Conservation (phyloP, 2,113 vertebrate genomes). For the Canis aureus region DNA sequence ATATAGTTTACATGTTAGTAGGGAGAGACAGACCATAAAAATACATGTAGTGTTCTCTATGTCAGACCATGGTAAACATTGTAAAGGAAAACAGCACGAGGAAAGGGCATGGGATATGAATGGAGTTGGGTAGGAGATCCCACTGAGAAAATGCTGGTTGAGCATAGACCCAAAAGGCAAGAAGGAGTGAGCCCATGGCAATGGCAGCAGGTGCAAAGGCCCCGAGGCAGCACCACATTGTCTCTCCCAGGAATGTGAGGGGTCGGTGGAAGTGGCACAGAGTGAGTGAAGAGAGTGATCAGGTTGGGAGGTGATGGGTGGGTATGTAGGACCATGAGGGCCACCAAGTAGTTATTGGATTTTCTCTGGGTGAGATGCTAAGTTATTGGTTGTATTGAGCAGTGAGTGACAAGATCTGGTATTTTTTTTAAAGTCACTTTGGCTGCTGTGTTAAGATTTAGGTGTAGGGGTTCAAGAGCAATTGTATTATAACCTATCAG, state of each 20-base stretch:
- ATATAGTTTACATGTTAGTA: neutral
- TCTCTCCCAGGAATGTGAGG: neutral
- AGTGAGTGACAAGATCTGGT: neutral
- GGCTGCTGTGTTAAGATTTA: neutral
- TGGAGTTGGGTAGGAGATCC: neutral
- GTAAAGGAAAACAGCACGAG: neutral
- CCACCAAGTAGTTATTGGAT: neutral
- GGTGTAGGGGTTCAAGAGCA: neutral
- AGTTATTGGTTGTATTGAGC: neutral
- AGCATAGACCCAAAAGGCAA: neutral
- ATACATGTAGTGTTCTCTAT: neutral
- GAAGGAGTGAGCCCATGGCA: neutral
- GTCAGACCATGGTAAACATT: neutral
- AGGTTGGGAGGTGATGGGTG: no score
- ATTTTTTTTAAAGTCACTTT: neutral
- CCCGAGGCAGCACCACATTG: neutral
- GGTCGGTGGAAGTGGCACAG: fast-evolving
- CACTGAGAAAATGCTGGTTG: neutral
- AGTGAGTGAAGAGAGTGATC: no score
- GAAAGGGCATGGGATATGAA: neutral
- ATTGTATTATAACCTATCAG: neutral
- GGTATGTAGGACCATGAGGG: fast-evolving
- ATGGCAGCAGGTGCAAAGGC: neutral
- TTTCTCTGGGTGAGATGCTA: neutral
- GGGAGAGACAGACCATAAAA: neutral